phyloP scores from a whole-genome alignment of 2,113 vertebrate genomes.

The Oriolus oriolus region DNA sequence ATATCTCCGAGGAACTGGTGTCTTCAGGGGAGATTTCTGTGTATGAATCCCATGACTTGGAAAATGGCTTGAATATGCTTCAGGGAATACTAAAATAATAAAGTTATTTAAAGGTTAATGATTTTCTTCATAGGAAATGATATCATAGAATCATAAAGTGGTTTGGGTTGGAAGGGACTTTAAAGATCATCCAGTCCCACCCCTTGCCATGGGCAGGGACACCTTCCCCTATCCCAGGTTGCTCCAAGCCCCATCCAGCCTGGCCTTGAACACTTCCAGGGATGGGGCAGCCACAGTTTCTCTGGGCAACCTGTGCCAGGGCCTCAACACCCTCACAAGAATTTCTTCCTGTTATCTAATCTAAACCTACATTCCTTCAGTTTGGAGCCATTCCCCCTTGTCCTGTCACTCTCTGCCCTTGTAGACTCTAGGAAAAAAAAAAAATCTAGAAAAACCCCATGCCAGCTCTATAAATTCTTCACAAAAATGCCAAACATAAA shows the following conservation, averaged over 20 bases:
- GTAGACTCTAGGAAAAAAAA: not conserved
- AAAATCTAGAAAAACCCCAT: not conserved
- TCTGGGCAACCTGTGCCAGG: rapidly evolving
- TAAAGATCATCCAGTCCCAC: not conserved
- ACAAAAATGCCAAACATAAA: not conserved
- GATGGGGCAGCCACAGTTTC: not conserved
- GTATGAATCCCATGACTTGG: not conserved
- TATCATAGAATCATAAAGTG: not conserved
- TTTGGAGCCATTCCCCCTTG: not conserved
- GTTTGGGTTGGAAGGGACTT: not conserved
- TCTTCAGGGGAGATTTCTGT: conserved; percentile 69
- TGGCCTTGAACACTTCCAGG: rapidly evolving
- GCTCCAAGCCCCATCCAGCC: rapidly evolving
- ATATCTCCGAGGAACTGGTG: conserved; percentile 76
- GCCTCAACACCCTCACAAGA: not conserved
- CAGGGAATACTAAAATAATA: not conserved
- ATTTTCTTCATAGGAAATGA: not conserved
- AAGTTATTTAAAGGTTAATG: not conserved
- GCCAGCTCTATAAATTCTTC: not conserved
- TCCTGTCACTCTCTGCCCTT: not conserved
- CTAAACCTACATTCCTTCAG: not conserved
- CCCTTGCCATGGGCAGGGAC: not conserved
- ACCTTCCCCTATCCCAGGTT: not conserved
- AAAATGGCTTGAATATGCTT: conserved; percentile 39
- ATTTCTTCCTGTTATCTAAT: not conserved